phyloP scores from a whole-genome alignment of 2,888 invertebrate genomes.

The Gibbula magus region DNA sequence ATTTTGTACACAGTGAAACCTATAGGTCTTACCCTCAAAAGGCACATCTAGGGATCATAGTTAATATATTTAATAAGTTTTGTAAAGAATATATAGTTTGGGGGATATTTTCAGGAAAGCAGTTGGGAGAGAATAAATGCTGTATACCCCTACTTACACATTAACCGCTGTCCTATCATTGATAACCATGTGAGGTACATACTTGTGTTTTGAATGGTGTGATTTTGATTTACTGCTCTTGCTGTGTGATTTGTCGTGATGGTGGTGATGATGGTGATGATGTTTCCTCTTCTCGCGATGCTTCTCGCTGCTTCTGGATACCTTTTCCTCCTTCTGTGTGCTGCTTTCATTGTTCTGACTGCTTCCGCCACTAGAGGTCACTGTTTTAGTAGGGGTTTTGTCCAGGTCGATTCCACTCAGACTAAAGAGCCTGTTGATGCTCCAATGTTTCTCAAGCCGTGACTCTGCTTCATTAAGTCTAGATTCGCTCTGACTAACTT shows the following conservation, averaged over 20 bases:
- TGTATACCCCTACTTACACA: too few relatives aligned
- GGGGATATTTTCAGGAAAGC: too few relatives aligned
- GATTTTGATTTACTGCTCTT: constrained; percentile 45
- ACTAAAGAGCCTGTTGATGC: constrained; percentile 4
- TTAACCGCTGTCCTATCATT: too few relatives aligned
- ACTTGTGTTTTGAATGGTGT: constrained; percentile 44
- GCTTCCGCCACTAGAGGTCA: constrained; percentile 8
- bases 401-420: constrained; percentile 11
- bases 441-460: constrained; percentile 19
- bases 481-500: constrained; percentile 19
- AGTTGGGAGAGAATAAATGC: too few relatives aligned
- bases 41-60: too few relatives aligned
- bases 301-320: constrained; percentile 39
- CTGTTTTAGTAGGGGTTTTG: constrained; percentile 2
- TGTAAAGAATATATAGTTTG: too few relatives aligned
- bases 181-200: constrained; percentile 4
- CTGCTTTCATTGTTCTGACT: constrained; percentile 17
- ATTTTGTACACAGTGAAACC: too few relatives aligned
- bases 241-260: constrained; percentile 45
- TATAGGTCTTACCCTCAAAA: too few relatives aligned
- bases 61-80: too few relatives aligned
- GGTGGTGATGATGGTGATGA: constrained; percentile 55
- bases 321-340: constrained; percentile 14
- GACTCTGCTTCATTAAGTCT: constrained; percentile 10
- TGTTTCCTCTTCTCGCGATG: constrained; percentile 39